Conservation (phyloP, 2,888 invertebrate genomes). For the Athetis lepigone region DNA sequence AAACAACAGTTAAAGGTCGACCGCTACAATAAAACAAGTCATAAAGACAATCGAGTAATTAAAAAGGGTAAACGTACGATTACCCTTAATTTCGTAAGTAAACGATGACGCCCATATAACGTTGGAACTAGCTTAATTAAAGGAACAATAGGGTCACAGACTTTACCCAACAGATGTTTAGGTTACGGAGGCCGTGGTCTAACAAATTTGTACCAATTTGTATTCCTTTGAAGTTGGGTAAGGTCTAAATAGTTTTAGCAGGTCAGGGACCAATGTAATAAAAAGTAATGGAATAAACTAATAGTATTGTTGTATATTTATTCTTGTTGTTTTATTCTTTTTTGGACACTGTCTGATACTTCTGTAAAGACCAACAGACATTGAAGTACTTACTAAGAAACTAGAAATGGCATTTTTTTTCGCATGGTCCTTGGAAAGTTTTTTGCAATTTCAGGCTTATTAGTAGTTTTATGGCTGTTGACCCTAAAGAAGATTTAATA, state of each 20-base stretch:
- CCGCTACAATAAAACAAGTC: constrained; percentile 3
- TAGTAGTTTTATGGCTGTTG: no score
- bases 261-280: neutral
- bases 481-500: no score
- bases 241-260: constrained; percentile 3
- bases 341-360: no score
- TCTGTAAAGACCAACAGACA: no score
- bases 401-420: no score
- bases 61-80: constrained; percentile 23
- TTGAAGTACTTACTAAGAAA: no score
- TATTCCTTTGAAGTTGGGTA: constrained; percentile 15
- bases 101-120: constrained; percentile 11
- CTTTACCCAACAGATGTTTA: constrained; percentile 27
- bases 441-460: no score
- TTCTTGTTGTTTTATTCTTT: no score
- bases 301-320: no score
- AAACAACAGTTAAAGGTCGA: constrained; percentile 1
- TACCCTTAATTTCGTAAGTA: constrained; percentile 18
- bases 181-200: neutral
- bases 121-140: constrained; percentile 38
- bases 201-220: constrained; percentile 25
- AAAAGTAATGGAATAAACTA: no score
- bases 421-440: no score
- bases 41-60: constrained; percentile 32
- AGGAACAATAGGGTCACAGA: constrained; percentile 24